Percentiles rank a stretch among this genome's conserved stretches.
These are phyloP conservation scores for Idaea biselata DNA, from an alignment of 2,888 invertebrate genomes.

Conservation along the genomic window DNA sequence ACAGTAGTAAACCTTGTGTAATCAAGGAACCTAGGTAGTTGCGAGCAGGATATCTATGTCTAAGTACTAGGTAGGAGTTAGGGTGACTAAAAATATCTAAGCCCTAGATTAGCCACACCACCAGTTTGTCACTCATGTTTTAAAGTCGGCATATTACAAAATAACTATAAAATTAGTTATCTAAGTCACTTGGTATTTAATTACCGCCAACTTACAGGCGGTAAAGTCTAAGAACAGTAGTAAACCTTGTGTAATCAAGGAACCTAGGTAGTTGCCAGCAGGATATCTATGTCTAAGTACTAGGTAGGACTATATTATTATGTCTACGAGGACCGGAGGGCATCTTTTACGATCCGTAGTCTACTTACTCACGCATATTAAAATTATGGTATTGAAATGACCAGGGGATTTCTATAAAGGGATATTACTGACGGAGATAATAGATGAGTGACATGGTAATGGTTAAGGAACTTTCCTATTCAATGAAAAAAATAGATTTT, in stretches of 20 bases:
- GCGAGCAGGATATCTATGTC: neutral
- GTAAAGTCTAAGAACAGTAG: neutral
- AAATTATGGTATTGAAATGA: neutral
- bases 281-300: neutral
- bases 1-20: neutral
- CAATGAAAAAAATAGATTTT: too few species aligned
- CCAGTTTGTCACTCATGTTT: too few species aligned
- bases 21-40: neutral
- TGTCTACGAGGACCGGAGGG: neutral
- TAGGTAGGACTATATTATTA: conserved; percentile 1
- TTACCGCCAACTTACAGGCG: neutral
- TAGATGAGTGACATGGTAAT: neutral
- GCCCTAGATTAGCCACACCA: too few species aligned
- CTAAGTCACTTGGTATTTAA: too few species aligned
- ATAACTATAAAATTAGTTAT: too few species aligned
- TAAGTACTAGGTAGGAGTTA: neutral
- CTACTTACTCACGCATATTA: neutral
- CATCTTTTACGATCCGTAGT: neutral
- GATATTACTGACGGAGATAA: neutral
- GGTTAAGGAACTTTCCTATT: neutral
- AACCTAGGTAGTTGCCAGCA: neutral
- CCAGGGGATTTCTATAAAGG: neutral
- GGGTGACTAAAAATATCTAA: too few species aligned
- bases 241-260: neutral
- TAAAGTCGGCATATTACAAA: too few species aligned